phyloP scores from a whole-genome alignment of 1,140 invertebrate genomes.

The Eumaeus atala region DNA sequence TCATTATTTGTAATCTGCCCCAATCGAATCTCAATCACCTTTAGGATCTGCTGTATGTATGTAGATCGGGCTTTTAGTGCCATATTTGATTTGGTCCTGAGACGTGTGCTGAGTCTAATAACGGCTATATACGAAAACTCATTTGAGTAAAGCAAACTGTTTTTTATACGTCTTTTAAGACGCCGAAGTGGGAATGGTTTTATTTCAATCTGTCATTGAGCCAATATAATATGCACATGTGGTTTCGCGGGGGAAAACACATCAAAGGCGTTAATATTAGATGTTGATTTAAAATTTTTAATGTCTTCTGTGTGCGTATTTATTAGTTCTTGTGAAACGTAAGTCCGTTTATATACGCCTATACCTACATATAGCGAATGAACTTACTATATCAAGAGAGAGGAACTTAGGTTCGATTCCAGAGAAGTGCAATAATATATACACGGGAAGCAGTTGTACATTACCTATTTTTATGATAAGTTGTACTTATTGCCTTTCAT shows the following conservation, averaged over 20 bases:
- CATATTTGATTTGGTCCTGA: slow-evolving; percentile 63
- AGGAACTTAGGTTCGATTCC: too few relatives aligned
- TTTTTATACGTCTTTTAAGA: slow-evolving; percentile 53
- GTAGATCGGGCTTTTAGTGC: slow-evolving; percentile 69
- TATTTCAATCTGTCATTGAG: slow-evolving; percentile 46
- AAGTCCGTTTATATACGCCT: too few relatives aligned
- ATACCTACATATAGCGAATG: too few relatives aligned
- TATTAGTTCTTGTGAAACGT: slow-evolving; percentile 1
- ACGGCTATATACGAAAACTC: slow-evolving; percentile 53
- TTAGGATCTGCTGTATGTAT: slow-evolving; percentile 60
- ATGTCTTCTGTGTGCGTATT: slow-evolving; percentile 9
- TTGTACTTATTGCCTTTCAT: too few relatives aligned
- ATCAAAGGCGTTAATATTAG: slow-evolving; percentile 25
- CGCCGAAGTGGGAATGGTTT: slow-evolving; percentile 38
- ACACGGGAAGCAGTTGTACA: too few relatives aligned
- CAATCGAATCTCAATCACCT: slow-evolving; percentile 67
- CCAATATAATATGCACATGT: slow-evolving; percentile 28
- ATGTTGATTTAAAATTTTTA: slow-evolving; percentile 18
- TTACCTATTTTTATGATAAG: too few relatives aligned
- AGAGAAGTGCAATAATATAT: too few relatives aligned
- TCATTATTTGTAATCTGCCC: slow-evolving; percentile 73
- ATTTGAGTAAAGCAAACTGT: slow-evolving; percentile 63
- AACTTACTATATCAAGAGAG: too few relatives aligned
- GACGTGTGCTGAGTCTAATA: slow-evolving; percentile 52
- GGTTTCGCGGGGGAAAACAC: slow-evolving; percentile 21